Base-by-base conservation (phyloP, 1,140 invertebrate species). In the Aphidius gifuensis region DNA sequence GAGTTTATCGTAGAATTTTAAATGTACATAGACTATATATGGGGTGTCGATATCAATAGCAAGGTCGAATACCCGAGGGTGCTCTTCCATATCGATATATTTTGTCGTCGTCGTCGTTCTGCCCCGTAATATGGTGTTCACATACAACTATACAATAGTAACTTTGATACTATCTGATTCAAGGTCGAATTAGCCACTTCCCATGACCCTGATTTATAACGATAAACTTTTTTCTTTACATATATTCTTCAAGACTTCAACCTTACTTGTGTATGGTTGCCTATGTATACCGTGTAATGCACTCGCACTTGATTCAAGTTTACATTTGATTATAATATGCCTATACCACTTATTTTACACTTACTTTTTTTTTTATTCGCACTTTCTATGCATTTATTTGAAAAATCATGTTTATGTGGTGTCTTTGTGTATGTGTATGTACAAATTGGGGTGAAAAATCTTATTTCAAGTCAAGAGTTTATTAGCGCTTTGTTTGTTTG, bases 111-210 rank as follows among this genome's bases (percentile, higher is more conserved):
- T 42, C 9, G 40, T 55, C 39, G 53, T 43, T 43, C 8, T 44
- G 9, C 43, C 3, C 23, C 43, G 42, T 16, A 38, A 55, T 55
- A 55, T 11, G 21, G 42, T 42, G 53, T 39, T 55, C 53, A 55
- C 9, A 42, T 55, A 40, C 43, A 39, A 9, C 23, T 53, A 53
- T 55, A 55, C 43, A 55, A 38, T 11, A 42, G 53, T 42, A 4
- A 32, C 23, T 32, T 32, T 32, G 23, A 32, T 32, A 32, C 23
- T 32, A 42, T 55, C 39, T 40, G 50, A 43, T 42, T 61, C 59
- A 61, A 61, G 59, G 59, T 61, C 59, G 59, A 54, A 54, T 43
- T 11, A 6, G 54, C 8, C 11, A 53, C 50, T 61, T 61, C 59
- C 50, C 59, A 61, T 50, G 59, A 54, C 44, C 59, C 50, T 44